A percentile compares a stretch with the other conserved stretches of the same genome.
phyloP scores from a whole-genome alignment of 2,888 invertebrate species.

The Minunthozetes semirufus region DNA sequence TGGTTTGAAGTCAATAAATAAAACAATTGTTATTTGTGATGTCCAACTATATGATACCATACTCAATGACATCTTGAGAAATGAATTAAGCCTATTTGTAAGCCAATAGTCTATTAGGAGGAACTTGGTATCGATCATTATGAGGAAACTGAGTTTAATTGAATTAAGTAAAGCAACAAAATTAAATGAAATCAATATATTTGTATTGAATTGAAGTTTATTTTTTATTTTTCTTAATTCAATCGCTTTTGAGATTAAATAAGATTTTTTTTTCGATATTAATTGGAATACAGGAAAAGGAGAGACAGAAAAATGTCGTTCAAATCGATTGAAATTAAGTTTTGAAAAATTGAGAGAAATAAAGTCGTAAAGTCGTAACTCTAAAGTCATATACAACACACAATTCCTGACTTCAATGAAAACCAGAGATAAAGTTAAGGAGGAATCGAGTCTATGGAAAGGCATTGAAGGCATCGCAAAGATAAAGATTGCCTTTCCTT shows the following conservation, averaged over 20 bases:
- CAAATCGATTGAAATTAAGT: constrained; percentile 10
- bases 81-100: too few relatives aligned
- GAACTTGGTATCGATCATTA: too few relatives aligned
- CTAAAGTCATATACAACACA: constrained; percentile 3
- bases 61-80: too few relatives aligned
- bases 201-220: not conserved
- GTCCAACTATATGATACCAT: too few relatives aligned
- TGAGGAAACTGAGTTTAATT: not conserved
- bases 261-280: not conserved
- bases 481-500: constrained; percentile 23
- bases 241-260: not conserved
- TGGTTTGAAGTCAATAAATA: too few relatives aligned
- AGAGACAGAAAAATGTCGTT: not conserved
- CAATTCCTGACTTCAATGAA: not conserved
- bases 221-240: not conserved
- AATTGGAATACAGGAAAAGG: constrained; percentile 14
- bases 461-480: constrained; percentile 5
- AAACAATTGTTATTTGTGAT: too few relatives aligned
- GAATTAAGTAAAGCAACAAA: not conserved
- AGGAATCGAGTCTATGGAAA: not conserved
- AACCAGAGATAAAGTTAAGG: constrained; percentile 19
- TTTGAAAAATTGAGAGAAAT: constrained; percentile 14
- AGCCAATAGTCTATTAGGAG: too few relatives aligned
- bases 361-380: constrained; percentile 18
- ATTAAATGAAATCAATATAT: constrained; percentile 2